Evolutionary conservation across 2,888 invertebrate species (phyloP).

Genomic region (Caenorhabditis plicata): DNA sequence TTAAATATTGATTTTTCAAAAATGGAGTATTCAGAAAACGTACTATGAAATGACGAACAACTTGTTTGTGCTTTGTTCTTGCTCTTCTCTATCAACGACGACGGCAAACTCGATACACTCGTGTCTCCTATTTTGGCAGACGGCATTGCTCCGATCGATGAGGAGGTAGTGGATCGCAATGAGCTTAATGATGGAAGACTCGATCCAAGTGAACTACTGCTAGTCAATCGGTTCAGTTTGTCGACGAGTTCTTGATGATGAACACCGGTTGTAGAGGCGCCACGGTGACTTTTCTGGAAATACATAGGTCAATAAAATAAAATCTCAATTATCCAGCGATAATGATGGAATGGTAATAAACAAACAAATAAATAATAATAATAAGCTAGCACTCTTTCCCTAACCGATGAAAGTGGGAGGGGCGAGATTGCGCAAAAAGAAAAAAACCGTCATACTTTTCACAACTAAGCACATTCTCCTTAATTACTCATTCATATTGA

Average conservation of each 20-base stretch:
- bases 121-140: constrained; percentile 50
- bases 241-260: constrained; percentile 44
- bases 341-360: background rate
- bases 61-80: constrained; percentile 1
- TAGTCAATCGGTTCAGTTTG: constrained; percentile 41
- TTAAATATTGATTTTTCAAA: no score
- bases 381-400: background rate
- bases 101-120: constrained; percentile 29
- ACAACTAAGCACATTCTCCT: no score
- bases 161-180: constrained; percentile 40
- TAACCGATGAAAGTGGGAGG: no score
- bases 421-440: background rate
- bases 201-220: constrained; percentile 36
- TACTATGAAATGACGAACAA: constrained; percentile 20
- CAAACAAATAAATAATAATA: background rate
- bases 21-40: no score
- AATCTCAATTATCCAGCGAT: constrained; percentile 4
- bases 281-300: constrained; percentile 31
- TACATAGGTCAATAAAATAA: background rate
- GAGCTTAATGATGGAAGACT: constrained; percentile 47
- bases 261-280: constrained; percentile 18
- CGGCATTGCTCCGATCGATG: constrained; percentile 46
- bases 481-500: no score
- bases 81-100: constrained; percentile 9
- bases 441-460: no score